Percentiles rank a stretch among this genome's conserved stretches.
These are phyloP conservation scores for Turdus rufiventris DNA, from an alignment of 2,113 vertebrate species.

Conservation along the genomic window DNA sequence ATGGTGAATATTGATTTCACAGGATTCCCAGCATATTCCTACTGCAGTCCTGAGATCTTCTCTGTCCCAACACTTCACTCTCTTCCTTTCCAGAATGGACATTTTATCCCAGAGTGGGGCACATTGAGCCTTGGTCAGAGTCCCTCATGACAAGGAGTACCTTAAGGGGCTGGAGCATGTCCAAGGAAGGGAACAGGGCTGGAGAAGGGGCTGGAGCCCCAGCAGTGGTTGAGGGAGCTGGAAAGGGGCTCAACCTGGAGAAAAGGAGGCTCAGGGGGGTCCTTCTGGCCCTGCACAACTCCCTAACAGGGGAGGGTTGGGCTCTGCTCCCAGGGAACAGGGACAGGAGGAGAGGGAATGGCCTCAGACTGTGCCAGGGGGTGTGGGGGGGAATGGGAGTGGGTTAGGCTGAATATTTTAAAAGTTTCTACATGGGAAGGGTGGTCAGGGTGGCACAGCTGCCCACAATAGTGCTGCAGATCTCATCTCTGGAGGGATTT, in stretches of 20 bases:
- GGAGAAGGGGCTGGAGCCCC: not conserved
- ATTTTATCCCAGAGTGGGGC: not conserved
- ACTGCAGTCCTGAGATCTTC: not conserved
- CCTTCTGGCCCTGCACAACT: not conserved
- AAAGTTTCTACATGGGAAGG: not conserved
- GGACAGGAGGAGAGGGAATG: not conserved
- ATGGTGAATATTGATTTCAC: not conserved
- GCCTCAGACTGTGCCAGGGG: not conserved
- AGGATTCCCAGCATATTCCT: not conserved
- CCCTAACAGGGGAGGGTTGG: not conserved
- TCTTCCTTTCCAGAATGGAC: not conserved
- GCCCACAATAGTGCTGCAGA: not conserved
- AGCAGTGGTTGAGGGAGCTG: not conserved
- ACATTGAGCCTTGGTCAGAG: not conserved
- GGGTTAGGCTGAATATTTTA: accelerated
- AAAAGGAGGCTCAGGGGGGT: not conserved
- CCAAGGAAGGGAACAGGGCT: accelerated
- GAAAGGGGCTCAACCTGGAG: not conserved
- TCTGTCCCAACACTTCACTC: not conserved
- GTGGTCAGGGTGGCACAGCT: not conserved
- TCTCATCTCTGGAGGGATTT: not conserved
- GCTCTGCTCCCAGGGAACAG: not conserved
- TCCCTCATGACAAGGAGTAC: too few relatives aligned
- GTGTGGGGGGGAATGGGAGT: accelerated
- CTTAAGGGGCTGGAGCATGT: not conserved